phyloP scores from a whole-genome alignment of 2,797 vertebrate genomes.

The Manis crassicaudata region DNA sequence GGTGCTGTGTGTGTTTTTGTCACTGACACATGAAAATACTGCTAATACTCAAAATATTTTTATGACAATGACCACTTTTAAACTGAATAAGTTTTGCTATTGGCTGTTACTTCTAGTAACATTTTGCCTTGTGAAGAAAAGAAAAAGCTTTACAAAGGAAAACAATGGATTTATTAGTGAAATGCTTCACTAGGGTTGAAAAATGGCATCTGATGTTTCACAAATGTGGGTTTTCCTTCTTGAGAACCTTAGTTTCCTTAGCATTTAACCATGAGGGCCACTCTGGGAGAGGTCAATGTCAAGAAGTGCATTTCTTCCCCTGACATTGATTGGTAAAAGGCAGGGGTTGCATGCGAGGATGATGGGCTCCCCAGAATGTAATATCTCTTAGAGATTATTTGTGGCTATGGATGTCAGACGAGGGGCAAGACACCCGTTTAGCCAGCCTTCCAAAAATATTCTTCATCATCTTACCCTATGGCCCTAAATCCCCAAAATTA shows the following conservation, averaged over 20 bases:
- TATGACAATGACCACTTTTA: not conserved
- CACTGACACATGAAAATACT: not conserved
- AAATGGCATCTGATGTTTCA: not conserved
- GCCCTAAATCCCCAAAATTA: not conserved
- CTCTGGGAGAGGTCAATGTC: not conserved
- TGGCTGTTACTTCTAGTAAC: not conserved
- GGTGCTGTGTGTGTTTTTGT: not conserved
- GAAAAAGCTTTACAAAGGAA: slow-evolving; percentile 12
- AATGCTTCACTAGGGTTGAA: not conserved
- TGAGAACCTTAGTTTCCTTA: slow-evolving; percentile 9
- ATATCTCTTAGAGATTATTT: not conserved
- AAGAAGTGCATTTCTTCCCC: not conserved
- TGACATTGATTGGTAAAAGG: not conserved
- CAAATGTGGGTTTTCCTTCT: slow-evolving; percentile 1
- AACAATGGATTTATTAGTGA: slow-evolving; percentile 32
- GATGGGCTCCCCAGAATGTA: not conserved
- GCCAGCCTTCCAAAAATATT: not conserved
- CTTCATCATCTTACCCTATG: not conserved
- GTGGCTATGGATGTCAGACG: too few relatives aligned
- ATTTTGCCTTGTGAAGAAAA: slow-evolving; percentile 9
- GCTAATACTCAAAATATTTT: not conserved
- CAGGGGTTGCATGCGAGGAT: not conserved
- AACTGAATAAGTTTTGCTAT: not conserved
- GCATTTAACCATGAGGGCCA: not conserved
- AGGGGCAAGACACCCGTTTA: not conserved